A percentile compares a stretch with the other conserved stretches of the same genome.
Evolutionary conservation across 2,797 vertebrate species (phyloP).

Genomic region (Saguinus oedipus): DNA sequence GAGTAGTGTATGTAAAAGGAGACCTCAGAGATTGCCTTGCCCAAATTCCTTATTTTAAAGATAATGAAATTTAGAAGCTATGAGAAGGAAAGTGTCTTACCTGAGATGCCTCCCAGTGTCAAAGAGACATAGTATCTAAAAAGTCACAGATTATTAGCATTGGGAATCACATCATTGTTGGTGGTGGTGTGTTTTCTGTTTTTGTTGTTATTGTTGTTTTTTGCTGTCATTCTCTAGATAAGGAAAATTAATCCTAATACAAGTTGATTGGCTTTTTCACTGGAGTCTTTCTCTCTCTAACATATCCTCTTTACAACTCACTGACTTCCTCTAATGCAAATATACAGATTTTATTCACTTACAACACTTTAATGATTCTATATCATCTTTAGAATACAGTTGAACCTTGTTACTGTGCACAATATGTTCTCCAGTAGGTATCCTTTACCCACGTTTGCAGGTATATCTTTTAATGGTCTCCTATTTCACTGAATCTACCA

Average conservation of each 20-base stretch:
- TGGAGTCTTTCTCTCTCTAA: neutral
- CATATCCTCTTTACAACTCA: neutral
- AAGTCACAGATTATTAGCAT: neutral
- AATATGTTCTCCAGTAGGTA: neutral
- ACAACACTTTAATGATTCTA: neutral
- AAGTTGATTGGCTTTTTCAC: neutral
- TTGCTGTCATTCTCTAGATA: neutral
- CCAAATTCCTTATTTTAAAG: slow-evolving; percentile 47
- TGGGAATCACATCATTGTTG: neutral
- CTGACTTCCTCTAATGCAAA: neutral
- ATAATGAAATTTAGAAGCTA: slow-evolving; percentile 31
- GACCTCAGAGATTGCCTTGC: slow-evolving; percentile 33
- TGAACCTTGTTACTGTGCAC: neutral
- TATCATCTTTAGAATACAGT: neutral
- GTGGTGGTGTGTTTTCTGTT: no score
- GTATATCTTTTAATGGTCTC: neutral
- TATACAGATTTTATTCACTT: neutral
- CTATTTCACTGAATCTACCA: fast-evolving
- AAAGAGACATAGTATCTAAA: neutral
- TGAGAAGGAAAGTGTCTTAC: neutral
- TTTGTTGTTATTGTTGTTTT: neutral
- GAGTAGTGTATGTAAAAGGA: slow-evolving; percentile 3
- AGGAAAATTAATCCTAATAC: neutral
- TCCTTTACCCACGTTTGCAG: neutral
- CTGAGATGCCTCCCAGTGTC: neutral